These are phyloP conservation scores for Poeciliopsis turneri DNA, from an alignment of 2,797 vertebrate genomes.

Conservation along the genomic window DNA sequence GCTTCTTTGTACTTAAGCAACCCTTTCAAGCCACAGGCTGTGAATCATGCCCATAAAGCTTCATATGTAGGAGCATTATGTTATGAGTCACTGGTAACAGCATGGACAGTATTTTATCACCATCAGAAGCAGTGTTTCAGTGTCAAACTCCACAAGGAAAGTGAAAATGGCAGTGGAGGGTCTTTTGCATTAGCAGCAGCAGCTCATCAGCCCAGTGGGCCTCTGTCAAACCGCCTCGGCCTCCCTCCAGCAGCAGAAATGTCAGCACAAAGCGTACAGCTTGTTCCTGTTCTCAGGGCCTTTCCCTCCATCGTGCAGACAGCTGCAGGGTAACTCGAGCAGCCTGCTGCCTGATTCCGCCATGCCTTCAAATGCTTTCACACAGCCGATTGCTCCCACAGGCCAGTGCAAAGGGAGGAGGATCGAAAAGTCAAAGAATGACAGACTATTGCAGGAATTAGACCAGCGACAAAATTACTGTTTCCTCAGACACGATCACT, in stretches of 20 bases:
- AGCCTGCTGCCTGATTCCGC: constrained; percentile 36
- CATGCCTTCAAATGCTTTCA: constrained; percentile 46
- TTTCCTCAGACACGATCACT: background rate
- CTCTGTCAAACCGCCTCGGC: constrained; percentile 13
- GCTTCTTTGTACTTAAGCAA: background rate
- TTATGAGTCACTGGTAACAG: constrained; percentile 10
- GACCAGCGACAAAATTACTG: background rate
- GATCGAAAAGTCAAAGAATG: constrained; percentile 12
- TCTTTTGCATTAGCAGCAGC: constrained; percentile 16
- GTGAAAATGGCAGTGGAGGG: constrained; percentile 15
- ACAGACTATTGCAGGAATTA: background rate
- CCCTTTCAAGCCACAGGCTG: background rate
- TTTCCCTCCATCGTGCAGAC: constrained; percentile 47
- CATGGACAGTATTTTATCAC: constrained; percentile 4
- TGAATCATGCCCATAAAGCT: constrained; percentile 6
- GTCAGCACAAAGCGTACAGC: constrained; percentile 65
- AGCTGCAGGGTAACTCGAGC: constrained; percentile 50
- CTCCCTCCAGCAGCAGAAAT: constrained; percentile 59
- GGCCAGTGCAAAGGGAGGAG: constrained; percentile 42
- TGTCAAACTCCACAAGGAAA: constrained; percentile 18
- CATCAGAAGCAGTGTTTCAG: constrained; percentile 18
- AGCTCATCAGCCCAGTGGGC: constrained; percentile 23
- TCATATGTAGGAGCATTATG: constrained; percentile 1
- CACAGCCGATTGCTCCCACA: constrained; percentile 43
- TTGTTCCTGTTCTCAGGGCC: constrained; percentile 57